Percentiles rank a stretch among this genome's conserved stretches.
These are phyloP conservation scores for Goniozus legneri DNA, from an alignment of 1,140 invertebrate genomes.

Conservation along the genomic window DNA sequence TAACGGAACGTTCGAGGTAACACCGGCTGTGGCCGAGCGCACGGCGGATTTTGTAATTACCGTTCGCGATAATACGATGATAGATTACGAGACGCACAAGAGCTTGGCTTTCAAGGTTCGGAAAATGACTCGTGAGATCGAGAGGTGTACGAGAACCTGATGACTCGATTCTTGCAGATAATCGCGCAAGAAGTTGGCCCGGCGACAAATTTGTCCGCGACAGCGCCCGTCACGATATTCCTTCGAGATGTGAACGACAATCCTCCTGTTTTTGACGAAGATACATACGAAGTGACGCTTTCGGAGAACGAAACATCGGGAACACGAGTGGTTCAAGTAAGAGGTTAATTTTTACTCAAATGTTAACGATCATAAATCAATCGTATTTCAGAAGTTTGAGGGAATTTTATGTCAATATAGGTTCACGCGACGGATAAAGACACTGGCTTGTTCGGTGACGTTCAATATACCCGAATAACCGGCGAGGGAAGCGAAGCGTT, in stretches of 20 bases:
- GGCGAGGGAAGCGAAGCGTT: conserved; percentile 74
- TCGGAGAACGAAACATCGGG: conserved; percentile 77
- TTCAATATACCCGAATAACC: conserved; percentile 73
- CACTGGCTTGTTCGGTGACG: conserved; percentile 65
- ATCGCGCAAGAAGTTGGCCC: conserved; percentile 75
- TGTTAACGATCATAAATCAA: no score
- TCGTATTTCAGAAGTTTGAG: no score
- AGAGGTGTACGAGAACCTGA: conserved; percentile 6
- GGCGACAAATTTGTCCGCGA: conserved; percentile 68
- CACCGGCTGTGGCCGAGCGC: conserved; percentile 81
- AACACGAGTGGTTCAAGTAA: conserved; percentile 70
- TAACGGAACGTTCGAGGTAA: conserved; percentile 83
- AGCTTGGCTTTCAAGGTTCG: conserved; percentile 70
- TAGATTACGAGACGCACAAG: conserved; percentile 80
- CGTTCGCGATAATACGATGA: conserved; percentile 74
- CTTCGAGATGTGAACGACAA: conserved; percentile 90
- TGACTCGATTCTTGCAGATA: conserved; percentile 56
- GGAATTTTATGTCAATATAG: conserved; percentile 33
- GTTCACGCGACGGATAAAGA: conserved; percentile 73
- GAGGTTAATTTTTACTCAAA: conserved; percentile 26
- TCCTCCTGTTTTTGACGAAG: conserved; percentile 72
- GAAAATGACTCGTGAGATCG: conserved; percentile 16
- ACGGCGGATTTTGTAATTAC: conserved; percentile 76
- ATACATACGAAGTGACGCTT: conserved; percentile 69
- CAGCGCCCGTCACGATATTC: conserved; percentile 73